phyloP scores from a whole-genome alignment of 2,797 vertebrate species.

The Muscicapa comitata region DNA sequence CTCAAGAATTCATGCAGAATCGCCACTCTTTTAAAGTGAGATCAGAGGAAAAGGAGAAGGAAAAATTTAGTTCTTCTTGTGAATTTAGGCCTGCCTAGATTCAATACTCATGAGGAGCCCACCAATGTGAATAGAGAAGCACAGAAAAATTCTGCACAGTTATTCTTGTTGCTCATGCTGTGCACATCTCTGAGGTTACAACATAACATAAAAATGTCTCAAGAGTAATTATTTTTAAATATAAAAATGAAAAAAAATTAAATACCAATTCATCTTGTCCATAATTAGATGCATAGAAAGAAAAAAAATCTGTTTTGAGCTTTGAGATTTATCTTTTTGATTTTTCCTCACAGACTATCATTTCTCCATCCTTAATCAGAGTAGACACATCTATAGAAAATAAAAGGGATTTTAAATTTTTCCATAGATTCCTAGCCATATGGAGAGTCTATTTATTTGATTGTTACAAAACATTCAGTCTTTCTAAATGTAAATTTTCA shows the following conservation, averaged over 20 bases:
- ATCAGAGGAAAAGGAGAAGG: not conserved
- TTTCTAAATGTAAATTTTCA: constrained; percentile 34
- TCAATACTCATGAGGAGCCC: not conserved
- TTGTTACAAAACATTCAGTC: not conserved
- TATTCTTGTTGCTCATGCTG: not conserved
- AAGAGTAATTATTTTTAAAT: not conserved
- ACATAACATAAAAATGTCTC: not conserved
- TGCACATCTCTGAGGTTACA: not conserved
- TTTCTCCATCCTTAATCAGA: not conserved
- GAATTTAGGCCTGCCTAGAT: not conserved
- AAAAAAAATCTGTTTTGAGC: not conserved
- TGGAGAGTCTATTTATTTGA: not conserved
- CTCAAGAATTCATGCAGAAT: not conserved
- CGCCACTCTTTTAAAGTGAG: not conserved
- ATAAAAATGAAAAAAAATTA: not conserved
- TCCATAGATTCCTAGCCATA: not conserved
- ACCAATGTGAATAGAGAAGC: not conserved
- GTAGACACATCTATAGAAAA: not conserved
- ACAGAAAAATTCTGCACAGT: not conserved
- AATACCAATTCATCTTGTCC: not conserved
- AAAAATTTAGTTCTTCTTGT: not conserved
- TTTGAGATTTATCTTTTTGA: not conserved
- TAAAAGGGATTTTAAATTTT: not conserved
- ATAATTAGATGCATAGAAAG: not conserved
- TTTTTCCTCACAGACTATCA: not conserved